These are phyloP conservation scores for Drosophila monieri DNA, from an alignment of 2,888 invertebrate genomes.

Conservation along the genomic window DNA sequence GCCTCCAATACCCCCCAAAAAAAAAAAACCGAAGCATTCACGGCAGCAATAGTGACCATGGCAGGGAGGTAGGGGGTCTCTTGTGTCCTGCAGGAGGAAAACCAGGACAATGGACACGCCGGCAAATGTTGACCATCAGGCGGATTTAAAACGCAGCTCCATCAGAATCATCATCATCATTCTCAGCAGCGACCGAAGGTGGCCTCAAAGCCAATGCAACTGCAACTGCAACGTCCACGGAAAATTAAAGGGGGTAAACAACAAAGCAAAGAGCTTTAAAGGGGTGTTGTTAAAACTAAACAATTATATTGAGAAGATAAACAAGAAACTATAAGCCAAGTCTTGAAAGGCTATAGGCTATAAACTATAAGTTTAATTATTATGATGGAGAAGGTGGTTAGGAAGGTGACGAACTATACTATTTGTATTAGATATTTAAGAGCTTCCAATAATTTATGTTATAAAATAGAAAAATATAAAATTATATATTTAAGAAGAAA, in stretches of 20 bases:
- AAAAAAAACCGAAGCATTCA: slow-evolving; percentile 32
- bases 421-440: too few relatives aligned
- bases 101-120: slow-evolving; percentile 44
- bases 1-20: slow-evolving; percentile 48
- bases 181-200: slow-evolving; percentile 1
- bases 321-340: too few relatives aligned
- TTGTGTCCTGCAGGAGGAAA: background rate
- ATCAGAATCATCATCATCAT: slow-evolving; percentile 24
- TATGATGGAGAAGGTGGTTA: too few relatives aligned
- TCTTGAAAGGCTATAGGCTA: too few relatives aligned
- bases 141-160: slow-evolving; percentile 47
- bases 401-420: too few relatives aligned
- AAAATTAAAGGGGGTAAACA: background rate
- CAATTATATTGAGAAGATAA: background rate
- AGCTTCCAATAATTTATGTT: too few relatives aligned
- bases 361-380: too few relatives aligned
- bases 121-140: slow-evolving; percentile 47
- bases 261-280: background rate
- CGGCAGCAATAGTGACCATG: background rate
- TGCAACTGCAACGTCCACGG: slow-evolving; percentile 11
- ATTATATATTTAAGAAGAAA: too few relatives aligned
- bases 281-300: background rate
- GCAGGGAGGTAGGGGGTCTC: too few relatives aligned
- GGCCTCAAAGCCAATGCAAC: slow-evolving; percentile 31
- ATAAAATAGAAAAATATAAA: too few relatives aligned